Evolutionary conservation across 35 echinoderm and acorn worm genomes (phyloP).

Genomic region (Amphiura filiformis): DNA sequence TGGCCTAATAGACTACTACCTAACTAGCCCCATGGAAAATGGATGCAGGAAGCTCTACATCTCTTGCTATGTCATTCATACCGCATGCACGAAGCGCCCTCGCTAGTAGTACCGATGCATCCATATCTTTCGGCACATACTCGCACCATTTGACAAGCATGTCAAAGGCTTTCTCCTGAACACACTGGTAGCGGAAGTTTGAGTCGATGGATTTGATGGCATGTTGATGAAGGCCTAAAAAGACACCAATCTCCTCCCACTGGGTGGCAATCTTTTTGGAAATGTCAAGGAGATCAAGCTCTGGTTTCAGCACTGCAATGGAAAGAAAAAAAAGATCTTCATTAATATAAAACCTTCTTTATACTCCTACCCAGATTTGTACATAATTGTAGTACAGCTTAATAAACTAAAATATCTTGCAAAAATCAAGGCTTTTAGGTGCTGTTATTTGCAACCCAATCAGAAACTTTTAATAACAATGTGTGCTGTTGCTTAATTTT

Average conservation of each 20-base stretch:
- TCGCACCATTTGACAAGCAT: background rate
- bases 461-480: too few relatives aligned
- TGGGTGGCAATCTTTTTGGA: background rate
- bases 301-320: background rate
- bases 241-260: background rate
- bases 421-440: too few relatives aligned
- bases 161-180: background rate
- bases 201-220: background rate
- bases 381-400: too few relatives aligned
- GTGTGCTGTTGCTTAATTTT: too few relatives aligned
- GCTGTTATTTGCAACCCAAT: too few relatives aligned
- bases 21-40: too few relatives aligned
- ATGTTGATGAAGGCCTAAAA: background rate
- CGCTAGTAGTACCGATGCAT: background rate
- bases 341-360: too few relatives aligned
- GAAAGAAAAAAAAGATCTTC: too few relatives aligned
- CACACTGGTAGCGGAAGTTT: conserved; percentile 3
- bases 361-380: too few relatives aligned
- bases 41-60: background rate
- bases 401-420: too few relatives aligned
- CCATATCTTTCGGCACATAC: background rate
- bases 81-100: background rate
- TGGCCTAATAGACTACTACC: too few relatives aligned
- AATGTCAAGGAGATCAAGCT: background rate
- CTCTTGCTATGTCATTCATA: background rate